Base-by-base conservation (phyloP, 2,888 invertebrate genomes). In the Liposcelis brunnea region DNA sequence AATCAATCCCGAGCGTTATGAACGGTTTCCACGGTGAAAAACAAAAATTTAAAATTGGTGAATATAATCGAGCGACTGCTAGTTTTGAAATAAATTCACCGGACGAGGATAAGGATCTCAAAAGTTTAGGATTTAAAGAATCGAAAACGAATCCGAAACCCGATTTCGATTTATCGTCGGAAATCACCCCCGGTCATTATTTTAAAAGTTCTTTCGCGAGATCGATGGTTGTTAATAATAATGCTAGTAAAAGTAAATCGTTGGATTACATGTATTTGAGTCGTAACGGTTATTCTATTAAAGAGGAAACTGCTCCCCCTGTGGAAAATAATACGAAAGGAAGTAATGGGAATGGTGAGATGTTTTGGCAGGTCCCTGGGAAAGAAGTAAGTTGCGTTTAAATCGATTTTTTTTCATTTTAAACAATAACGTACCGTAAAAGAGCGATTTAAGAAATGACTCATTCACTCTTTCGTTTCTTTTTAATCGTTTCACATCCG, bases 281-380 rank as follows among this genome's bases (percentile, higher is more conserved):
- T 7, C n/a, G 32, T n/a, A n/a, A n/a, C n/a, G 32, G 32, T 32
- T n/a, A 10, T 10, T 10, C 10, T 32, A 32, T 32, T 32, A 10
- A n/a, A n/a, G 32, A 10, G 32, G n/a, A n/a, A n/a, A n/a, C n/a
- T n/a, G n/a, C n/a, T n/a, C n/a, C n/a, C n/a, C n/a, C n/a, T n/a
- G n/a, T n/a, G n/a, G n/a, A n/a, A n/a, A n/a, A n/a, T n/a, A n/a
- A n/a, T n/a, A n/a, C n/a, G 32, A 10, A 10, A n/a, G 32, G 32
- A 10, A 32, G 32, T 32, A n/a, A n/a, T 32, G n/a, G 32, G n/a
- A 32, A n/a, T 32, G 32, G 32, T 32, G 32, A 32, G 32, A 32
- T 32, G 32, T 32, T 32, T 18, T 36, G 37, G 37, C 37, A 36
- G 16, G 16, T 36, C 8, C 37, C 37, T 36, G 37, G 37, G 7